phyloP scores from a whole-genome alignment of 2,113 vertebrate species.

The Gallinago undulata region DNA sequence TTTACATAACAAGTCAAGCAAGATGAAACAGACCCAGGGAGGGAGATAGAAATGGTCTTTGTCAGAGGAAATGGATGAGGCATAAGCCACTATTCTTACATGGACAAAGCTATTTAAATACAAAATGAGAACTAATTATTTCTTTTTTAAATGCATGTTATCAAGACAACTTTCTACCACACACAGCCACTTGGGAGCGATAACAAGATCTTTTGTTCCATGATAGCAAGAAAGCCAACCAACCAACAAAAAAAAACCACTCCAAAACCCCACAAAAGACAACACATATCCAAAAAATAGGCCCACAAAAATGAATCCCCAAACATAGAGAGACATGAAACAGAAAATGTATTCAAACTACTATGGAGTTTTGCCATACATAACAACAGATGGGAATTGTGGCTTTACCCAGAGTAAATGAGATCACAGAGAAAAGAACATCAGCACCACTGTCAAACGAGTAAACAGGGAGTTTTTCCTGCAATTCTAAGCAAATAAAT shows the following conservation, averaged over 20 bases:
- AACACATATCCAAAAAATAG: too few relatives aligned
- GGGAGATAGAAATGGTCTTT: background rate
- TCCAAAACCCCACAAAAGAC: too few relatives aligned
- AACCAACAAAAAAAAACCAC: too few relatives aligned
- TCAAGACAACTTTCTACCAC: background rate
- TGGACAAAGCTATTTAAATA: background rate
- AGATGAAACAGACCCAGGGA: background rate
- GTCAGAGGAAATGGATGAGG: background rate
- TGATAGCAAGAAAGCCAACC: background rate
- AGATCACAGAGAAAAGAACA: background rate
- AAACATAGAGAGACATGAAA: background rate
- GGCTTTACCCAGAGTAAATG: background rate
- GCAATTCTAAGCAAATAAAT: conserved; percentile 1
- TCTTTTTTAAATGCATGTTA: background rate
- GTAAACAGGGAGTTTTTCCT: background rate
- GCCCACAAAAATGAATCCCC: accelerated
- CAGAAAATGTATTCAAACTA: background rate
- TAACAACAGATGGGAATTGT: background rate
- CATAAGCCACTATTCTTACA: background rate
- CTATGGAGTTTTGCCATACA: background rate
- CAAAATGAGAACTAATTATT: background rate
- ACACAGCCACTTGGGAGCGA: background rate
- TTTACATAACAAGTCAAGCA: background rate
- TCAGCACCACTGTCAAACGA: background rate
- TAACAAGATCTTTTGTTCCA: background rate